A percentile compares a stretch with the other conserved stretches of the same genome.
Evolutionary conservation across 2,113 vertebrate genomes (phyloP).

Genomic region (Sisor rabdophorus): DNA sequence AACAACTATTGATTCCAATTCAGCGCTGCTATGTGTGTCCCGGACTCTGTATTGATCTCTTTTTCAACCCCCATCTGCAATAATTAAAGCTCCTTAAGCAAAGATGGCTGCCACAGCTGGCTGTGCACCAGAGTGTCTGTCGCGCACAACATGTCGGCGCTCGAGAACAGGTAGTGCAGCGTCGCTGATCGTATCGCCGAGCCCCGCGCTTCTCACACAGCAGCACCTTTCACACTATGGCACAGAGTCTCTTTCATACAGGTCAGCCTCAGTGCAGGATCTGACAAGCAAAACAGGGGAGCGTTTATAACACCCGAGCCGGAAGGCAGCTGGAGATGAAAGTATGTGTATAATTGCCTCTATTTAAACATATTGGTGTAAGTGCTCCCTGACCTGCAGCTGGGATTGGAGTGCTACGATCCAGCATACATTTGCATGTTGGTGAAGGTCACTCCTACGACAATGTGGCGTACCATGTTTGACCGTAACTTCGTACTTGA

Average conservation of each 20-base stretch:
- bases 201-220: conserved; percentile 20
- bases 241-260: conserved; percentile 44
- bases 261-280: conserved; percentile 14
- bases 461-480: background rate
- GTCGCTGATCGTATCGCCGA: conserved; percentile 56
- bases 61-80: conserved; percentile 10
- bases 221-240: conserved; percentile 38
- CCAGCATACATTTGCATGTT: background rate
- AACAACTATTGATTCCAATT: conserved; percentile 41
- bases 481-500: background rate
- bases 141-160: conserved; percentile 44
- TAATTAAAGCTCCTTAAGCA: conserved; percentile 41
- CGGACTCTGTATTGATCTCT: conserved; percentile 51
- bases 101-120: conserved; percentile 55
- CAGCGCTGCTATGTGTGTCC: conserved; percentile 18
- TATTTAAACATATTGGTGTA: conserved; percentile 18
- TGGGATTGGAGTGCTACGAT: background rate
- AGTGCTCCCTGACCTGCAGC: conserved; percentile 8
- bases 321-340: conserved; percentile 33
- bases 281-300: conserved; percentile 18
- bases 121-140: conserved; percentile 50
- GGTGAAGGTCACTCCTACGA: background rate
- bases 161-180: conserved; percentile 51
- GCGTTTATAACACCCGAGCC: background rate
- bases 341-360: conserved; percentile 25